Percentiles rank a stretch among this genome's conserved stretches.
Evolutionary conservation across 2,113 vertebrate genomes (phyloP).

Genomic region (Rhagologus leucostigma): DNA sequence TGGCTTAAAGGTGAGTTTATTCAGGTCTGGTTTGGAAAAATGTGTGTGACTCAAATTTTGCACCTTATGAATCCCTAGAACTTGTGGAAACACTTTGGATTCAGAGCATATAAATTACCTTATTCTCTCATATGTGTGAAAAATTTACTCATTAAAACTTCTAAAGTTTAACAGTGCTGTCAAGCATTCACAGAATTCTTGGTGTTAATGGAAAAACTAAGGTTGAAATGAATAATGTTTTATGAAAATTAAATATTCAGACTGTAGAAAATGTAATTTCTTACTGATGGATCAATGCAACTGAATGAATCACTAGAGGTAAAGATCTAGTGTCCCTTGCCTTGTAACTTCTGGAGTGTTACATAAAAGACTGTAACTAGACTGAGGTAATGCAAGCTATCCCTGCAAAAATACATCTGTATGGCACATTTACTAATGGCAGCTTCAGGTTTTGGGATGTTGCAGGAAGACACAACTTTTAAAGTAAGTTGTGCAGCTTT

Average conservation of each 20-base stretch:
- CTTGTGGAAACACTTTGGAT: neutral
- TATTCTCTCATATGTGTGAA: neutral
- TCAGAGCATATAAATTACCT: neutral
- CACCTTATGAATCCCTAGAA: neutral
- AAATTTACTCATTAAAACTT: neutral
- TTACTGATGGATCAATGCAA: neutral
- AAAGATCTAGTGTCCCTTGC: neutral
- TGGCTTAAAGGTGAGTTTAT: neutral
- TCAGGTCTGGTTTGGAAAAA: neutral
- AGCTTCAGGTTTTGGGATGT: neutral
- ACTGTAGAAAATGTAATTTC: neutral
- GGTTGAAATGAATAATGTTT: neutral
- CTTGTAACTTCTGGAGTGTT: neutral
- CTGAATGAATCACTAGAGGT: neutral
- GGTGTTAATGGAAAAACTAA: neutral
- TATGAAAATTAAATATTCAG: neutral
- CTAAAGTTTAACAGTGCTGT: slow-evolving; percentile 10
- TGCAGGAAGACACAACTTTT: neutral
- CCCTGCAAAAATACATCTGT: neutral
- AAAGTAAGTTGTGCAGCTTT: neutral
- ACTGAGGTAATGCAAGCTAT: neutral
- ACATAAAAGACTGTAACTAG: neutral
- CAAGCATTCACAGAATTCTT: neutral
- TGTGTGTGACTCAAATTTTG: neutral
- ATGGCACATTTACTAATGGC: neutral